These are phyloP conservation scores for Trypoxylus dichotomus DNA, from an alignment of 1,140 invertebrate genomes.

Conservation along the genomic window DNA sequence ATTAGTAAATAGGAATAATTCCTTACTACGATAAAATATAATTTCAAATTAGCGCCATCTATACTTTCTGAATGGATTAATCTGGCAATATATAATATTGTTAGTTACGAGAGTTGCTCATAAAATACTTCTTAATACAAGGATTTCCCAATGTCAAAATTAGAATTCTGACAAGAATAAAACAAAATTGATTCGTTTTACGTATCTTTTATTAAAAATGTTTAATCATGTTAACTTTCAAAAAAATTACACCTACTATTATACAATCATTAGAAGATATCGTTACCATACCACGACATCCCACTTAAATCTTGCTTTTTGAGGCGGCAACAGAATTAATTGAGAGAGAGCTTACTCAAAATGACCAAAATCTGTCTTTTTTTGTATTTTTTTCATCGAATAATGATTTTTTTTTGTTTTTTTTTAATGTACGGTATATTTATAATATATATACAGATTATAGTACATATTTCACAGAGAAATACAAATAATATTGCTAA, in stretches of 20 bases:
- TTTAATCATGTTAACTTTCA: neutral
- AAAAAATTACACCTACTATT: constrained; percentile 2
- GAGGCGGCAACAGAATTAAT: neutral
- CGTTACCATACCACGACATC: neutral
- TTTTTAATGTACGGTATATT: neutral
- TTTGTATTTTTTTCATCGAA: neutral
- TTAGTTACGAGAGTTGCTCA: too few relatives aligned
- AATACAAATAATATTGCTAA: neutral
- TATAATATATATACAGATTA: constrained; percentile 8
- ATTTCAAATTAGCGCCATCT: too few relatives aligned
- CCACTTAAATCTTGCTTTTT: neutral
- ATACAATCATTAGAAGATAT: neutral
- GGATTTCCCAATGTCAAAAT: too few relatives aligned
- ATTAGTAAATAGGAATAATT: too few relatives aligned
- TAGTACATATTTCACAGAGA: neutral
- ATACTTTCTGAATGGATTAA: too few relatives aligned
- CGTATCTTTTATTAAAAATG: neutral
- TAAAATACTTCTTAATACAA: neutral
- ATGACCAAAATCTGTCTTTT: too few relatives aligned
- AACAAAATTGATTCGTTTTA: neutral
- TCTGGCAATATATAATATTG: too few relatives aligned
- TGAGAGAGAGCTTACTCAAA: neutral
- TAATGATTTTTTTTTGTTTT: neutral
- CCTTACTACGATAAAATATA: too few relatives aligned
- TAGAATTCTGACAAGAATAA: too few relatives aligned